Conservation (phyloP, 2,113 vertebrate genomes). For the Tricholaema leucomelas region DNA sequence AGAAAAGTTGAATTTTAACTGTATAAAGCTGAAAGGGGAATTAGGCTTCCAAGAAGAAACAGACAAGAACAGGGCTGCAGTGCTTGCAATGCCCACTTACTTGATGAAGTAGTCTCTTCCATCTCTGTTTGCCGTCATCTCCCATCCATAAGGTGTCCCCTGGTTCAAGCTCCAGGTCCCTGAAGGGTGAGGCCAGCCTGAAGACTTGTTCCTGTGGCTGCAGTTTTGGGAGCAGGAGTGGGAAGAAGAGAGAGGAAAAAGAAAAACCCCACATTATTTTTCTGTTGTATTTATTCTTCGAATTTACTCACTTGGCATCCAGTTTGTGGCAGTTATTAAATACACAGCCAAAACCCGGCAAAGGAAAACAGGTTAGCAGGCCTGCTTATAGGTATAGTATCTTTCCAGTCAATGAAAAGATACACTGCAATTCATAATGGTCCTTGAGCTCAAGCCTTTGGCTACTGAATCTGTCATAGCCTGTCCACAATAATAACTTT, state of each 20-base stretch:
- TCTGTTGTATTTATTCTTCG: not conserved
- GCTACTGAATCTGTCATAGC: not conserved
- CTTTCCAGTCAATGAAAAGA: not conserved
- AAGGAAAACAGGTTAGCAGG: not conserved
- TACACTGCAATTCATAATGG: not conserved
- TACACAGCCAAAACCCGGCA: not conserved
- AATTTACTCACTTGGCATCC: not conserved
- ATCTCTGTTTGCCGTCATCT: constrained; percentile 94
- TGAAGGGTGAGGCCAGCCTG: constrained; percentile 90
- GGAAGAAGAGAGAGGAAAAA: rapidly evolving
- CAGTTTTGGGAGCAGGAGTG: not conserved
- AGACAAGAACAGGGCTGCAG: not conserved
- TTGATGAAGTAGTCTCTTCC: constrained; percentile 94
- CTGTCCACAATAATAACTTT: not conserved
- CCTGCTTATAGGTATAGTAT: not conserved
- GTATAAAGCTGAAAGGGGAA: not conserved
- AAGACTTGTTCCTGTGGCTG: constrained; percentile 94
- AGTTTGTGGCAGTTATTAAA: not conserved
- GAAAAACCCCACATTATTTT: not conserved
- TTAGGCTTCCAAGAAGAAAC: not conserved
- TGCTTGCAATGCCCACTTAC: constrained; percentile 71
- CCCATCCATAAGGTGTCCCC: constrained; percentile 95
- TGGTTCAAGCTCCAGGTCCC: constrained; percentile 91
- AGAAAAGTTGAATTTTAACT: not conserved
- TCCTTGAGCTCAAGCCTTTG: not conserved